phyloP scores from a whole-genome alignment of 2,888 invertebrate genomes.

The Ormyrus pomaceus region DNA sequence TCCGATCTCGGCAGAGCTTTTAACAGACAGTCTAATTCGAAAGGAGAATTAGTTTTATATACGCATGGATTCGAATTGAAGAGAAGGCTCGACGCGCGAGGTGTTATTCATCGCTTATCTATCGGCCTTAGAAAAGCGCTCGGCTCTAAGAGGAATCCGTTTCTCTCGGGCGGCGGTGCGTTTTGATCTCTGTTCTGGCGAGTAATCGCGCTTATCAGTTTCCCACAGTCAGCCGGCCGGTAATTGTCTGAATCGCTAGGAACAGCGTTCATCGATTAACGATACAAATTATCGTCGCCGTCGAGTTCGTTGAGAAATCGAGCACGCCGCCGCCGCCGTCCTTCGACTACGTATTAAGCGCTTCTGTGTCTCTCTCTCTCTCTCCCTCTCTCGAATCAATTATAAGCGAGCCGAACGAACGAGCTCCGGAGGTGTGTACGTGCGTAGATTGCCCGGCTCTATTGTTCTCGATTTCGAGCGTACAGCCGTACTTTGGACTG shows the following conservation, averaged over 20 bases:
- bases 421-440: not conserved
- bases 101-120: slow-evolving; percentile 24
- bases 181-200: slow-evolving; percentile 42
- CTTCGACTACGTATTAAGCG: not conserved
- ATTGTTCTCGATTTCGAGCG: not conserved
- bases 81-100: too few relatives aligned
- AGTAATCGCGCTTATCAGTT: slow-evolving; percentile 53
- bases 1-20: too few relatives aligned
- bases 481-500: too few relatives aligned
- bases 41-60: too few relatives aligned
- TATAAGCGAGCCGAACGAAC: not conserved
- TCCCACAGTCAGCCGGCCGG: slow-evolving; percentile 46
- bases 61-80: too few relatives aligned
- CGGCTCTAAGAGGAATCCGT: slow-evolving; percentile 28
- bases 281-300: slow-evolving; percentile 54
- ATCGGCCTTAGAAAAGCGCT: not conserved
- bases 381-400: slow-evolving; percentile 23
- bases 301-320: slow-evolving; percentile 38
- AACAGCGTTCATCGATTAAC: slow-evolving; percentile 57
- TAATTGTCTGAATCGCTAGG: slow-evolving; percentile 54
- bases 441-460: not conserved
- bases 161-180: slow-evolving; percentile 39
- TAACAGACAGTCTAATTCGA: too few relatives aligned
- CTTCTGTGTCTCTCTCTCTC: slow-evolving; percentile 37
- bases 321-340: slow-evolving; percentile 27